Base-by-base conservation (phyloP, 2,888 invertebrate genomes). In the Cosmopolites sordidus region DNA sequence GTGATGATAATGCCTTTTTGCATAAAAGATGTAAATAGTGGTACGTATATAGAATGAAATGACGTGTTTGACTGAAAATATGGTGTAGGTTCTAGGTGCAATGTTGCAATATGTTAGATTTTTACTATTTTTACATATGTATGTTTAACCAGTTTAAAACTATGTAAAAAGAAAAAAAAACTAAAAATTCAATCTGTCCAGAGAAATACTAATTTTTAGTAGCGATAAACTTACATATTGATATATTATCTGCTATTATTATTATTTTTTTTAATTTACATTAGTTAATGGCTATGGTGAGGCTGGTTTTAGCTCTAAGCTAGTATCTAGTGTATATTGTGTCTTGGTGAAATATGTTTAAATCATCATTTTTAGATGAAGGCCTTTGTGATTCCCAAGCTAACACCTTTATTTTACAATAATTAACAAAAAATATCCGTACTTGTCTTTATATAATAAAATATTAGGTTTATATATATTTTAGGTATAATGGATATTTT, bases 1-100 rank as follows among this genome's bases (percentile, higher is more conserved):
- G 73, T 73, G 73, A 73, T 73, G 68, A 67, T 66, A 69, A 72
- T 71, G 72, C 73, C 72, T 73, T 73, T 66, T 70, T 71, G n/a
- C 61, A 63, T 62, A 64, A 65, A 58, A 66, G 58, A 15, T 70
- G 65, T 66, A 66, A 59, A 66, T 69, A 68, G 58, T 64, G 65
- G 48, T 59, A 61, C 64, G 64, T 58, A 58, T 62, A 59, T 53
- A 58, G 41, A 59, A 51, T 43, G 43, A 51, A 48, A 54, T 51
- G 56, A 55, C 48, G 58, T 67, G 62, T 64, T 58, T 61, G 48
- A 44, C 43, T 47, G 48, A 49, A 15, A 27, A 17, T 44, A 18
- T 63, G 67, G 67, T 68, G 68, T 68, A 68, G 68, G 64, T 66
- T 62, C 56, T 66, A 66, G 67, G 65, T 55, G 55, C 55, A 39